A percentile compares a stretch with the other conserved stretches of the same genome.
Evolutionary conservation across 2,888 invertebrate genomes (phyloP).

Genomic region (Mamestra brassicae): DNA sequence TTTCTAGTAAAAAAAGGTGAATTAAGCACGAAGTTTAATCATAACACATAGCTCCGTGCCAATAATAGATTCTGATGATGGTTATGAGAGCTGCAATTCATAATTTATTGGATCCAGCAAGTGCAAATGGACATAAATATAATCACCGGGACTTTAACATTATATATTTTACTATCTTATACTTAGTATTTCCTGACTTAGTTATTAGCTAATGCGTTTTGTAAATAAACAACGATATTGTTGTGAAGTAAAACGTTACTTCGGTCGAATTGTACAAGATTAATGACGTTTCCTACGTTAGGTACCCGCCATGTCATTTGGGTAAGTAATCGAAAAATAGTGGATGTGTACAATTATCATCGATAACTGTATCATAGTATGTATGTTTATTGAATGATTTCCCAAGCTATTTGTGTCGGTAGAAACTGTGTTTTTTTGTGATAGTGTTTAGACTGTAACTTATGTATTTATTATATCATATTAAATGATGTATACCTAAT

Average conservation of each 20-base stretch:
- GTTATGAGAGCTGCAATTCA: no score
- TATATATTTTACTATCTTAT: no score
- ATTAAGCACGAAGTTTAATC: no score
- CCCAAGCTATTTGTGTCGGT: background rate
- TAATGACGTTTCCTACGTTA: slow-evolving; percentile 20
- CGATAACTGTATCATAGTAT: slow-evolving; percentile 3
- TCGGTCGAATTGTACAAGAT: background rate
- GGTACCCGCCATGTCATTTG: slow-evolving; percentile 16
- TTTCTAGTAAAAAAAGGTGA: no score
- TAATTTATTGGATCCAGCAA: no score
- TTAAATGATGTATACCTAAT: no score
- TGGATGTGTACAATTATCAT: background rate
- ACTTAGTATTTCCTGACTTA: background rate
- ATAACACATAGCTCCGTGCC: no score
- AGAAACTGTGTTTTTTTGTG: background rate
- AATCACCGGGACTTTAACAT: no score
- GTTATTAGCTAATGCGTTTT: slow-evolving; percentile 5
- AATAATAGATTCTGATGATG: no score
- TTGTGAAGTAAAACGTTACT: background rate
- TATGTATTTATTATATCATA: no score
- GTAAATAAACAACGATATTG: background rate
- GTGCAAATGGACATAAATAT: no score
- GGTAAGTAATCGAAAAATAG: slow-evolving; percentile 26
- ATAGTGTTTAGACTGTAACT: background rate
- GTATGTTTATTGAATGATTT: background rate